phyloP scores from a whole-genome alignment of 35 echinoderm and acorn worm genomes.

The Holothuria glaberrima region DNA sequence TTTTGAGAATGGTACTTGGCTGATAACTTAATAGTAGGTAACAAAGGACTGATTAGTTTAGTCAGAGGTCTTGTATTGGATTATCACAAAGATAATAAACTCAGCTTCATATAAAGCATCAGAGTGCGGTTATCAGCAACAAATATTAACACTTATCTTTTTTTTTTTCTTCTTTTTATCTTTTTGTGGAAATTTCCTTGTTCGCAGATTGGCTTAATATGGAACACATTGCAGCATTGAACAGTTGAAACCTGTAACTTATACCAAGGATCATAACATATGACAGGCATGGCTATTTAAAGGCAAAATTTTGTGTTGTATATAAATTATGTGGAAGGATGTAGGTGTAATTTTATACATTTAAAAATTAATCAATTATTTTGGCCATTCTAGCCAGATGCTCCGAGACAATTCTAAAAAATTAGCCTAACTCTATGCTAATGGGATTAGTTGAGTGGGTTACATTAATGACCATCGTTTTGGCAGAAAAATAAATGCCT shows the following conservation, averaged over 20 bases:
- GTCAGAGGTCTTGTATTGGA: not conserved
- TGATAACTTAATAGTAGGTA: not conserved
- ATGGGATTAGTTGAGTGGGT: no score
- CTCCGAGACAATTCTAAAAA: not conserved
- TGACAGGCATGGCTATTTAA: not conserved
- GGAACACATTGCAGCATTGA: conserved; percentile 40
- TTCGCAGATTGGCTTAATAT: conserved; percentile 17
- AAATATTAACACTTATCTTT: conserved; percentile 8
- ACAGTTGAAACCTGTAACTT: conserved; percentile 26
- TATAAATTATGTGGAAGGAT: not conserved
- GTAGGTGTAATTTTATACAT: not conserved
- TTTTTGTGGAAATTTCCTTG: conserved; percentile 53
- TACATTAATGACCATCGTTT: no score
- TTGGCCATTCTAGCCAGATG: not conserved
- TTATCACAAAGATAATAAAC: not conserved
- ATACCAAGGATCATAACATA: not conserved
- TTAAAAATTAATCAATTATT: not conserved
- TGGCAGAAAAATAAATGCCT: no score
- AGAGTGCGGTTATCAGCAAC: not conserved
- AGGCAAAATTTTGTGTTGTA: conserved; percentile 6
- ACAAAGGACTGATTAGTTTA: not conserved
- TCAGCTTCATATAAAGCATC: not conserved
- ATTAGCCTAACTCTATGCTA: not conserved
- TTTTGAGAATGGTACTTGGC: no score
- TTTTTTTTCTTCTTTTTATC: conserved; percentile 40